Evolutionary conservation across 2,888 invertebrate genomes (phyloP), one percentile per base, ranked within the genome.

Genomic region (Diaprepes abbreviatus): DNA sequence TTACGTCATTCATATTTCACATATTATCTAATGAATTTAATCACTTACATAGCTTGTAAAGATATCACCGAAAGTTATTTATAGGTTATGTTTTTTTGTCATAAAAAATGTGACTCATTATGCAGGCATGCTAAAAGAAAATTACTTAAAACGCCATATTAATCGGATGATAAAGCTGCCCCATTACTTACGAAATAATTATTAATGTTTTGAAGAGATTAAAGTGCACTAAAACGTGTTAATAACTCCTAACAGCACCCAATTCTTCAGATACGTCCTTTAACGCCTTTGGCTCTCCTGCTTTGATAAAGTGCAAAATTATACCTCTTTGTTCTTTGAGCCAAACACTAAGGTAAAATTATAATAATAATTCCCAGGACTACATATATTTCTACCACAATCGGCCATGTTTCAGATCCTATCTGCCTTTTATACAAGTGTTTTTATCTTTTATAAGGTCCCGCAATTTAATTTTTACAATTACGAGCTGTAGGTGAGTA

Each of bases 271-370:
- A 58, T 57, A 45, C 40, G 31, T 43, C 59, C 28, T 40, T 24
- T 45, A 59, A 21, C 28, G 66, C 59, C 66, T 31, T 31, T 38
- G 59, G 59, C 21, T 36, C 33, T 12, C 38, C 48, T 59, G 40
- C 40, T 40, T 66, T 66, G 70, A 70, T 70, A 66, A 70, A 70
- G 55, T 66, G 60, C 66, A 45, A 70, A 70, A 70, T 70, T 70
- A 66, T 62, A 70, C 63, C 62, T 66, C 70, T 66, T 66, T 70
- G 55, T 66, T 45, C 66, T 60, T 55, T 60, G 60, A 58, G 54
- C 45, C 17, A 28, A 31, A 48, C 38, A 60, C 36, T 24, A 70
- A 43, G 40, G 55, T 60, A 35, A 67, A 67, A 67, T 52, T 67
- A 67, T 67, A 52, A 67, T 67, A 59, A 66, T 66, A 70, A 31